A percentile compares a stretch with the other conserved stretches of the same genome.
phyloP scores from a whole-genome alignment of 2,888 invertebrate genomes.

The Campaea margaritaria region DNA sequence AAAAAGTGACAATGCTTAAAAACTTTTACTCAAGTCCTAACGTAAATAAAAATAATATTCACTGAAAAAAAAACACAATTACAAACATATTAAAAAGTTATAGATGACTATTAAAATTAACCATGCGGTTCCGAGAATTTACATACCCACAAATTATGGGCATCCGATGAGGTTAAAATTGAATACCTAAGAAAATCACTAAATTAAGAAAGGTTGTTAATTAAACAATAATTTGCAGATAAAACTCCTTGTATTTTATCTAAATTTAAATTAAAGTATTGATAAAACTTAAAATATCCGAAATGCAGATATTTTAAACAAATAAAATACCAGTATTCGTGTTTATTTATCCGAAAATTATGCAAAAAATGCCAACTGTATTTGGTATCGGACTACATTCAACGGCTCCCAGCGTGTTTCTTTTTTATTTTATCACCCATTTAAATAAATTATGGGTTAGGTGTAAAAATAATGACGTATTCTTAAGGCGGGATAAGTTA shows the following conservation, averaged over 20 bases:
- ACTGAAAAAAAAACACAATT: too few relatives aligned
- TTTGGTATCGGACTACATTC: slow-evolving; percentile 47
- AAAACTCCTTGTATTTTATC: slow-evolving; percentile 7
- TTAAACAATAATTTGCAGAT: slow-evolving; percentile 5
- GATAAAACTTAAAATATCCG: slow-evolving; percentile 12
- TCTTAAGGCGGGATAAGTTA: slow-evolving; percentile 21
- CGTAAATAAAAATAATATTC: too few relatives aligned
- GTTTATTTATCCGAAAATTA: slow-evolving; percentile 35
- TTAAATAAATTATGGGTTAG: slow-evolving; percentile 48
- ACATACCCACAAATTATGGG: not conserved
- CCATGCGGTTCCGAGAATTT: too few relatives aligned
- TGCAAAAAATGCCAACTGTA: slow-evolving; percentile 41
- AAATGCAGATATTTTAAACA: slow-evolving; percentile 23
- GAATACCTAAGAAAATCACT: not conserved
- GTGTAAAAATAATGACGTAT: slow-evolving; percentile 44
- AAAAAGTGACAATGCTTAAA: too few relatives aligned
- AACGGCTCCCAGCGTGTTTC: slow-evolving; percentile 38
- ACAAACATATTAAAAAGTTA: too few relatives aligned
- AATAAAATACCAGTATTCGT: slow-evolving; percentile 23
- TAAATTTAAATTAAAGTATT: slow-evolving; percentile 4
- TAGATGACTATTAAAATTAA: too few relatives aligned
- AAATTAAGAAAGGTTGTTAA: slow-evolving; percentile 1
- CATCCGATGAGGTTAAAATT: not conserved
- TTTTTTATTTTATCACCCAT: slow-evolving; percentile 44
- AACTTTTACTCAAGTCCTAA: too few relatives aligned